Percentiles rank a stretch among this genome's conserved stretches.
Evolutionary conservation across 2,113 vertebrate genomes (phyloP).

Genomic region (Heteronetta atricapilla): DNA sequence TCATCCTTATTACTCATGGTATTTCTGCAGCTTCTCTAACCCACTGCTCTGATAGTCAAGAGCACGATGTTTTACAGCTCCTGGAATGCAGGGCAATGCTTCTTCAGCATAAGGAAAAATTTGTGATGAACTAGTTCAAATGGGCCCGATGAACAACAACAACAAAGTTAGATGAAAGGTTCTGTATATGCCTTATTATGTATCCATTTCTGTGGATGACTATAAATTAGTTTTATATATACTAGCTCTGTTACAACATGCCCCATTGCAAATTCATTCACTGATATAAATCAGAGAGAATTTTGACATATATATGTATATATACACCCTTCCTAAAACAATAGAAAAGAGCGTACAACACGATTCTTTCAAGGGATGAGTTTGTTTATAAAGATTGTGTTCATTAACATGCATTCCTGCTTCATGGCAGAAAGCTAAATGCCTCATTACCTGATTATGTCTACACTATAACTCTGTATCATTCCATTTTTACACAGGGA

Average conservation of each 20-base stretch:
- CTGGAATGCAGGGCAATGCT: not conserved
- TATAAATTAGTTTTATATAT: not conserved
- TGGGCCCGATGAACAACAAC: not conserved
- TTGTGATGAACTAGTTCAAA: not conserved
- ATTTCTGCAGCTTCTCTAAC: not conserved
- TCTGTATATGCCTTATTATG: not conserved
- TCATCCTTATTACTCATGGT: not conserved
- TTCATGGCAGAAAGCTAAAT: conserved; percentile 1
- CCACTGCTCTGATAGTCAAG: not conserved
- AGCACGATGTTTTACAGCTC: not conserved
- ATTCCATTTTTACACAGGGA: conserved; percentile 20
- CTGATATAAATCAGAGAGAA: not conserved
- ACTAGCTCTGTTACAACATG: not conserved
- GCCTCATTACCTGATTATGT: not conserved
- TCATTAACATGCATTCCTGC: not conserved
- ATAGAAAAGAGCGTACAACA: not conserved
- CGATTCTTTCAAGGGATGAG: not conserved
- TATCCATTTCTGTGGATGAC: not conserved
- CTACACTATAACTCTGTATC: not conserved
- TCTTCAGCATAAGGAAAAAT: not conserved
- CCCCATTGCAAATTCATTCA: not conserved
- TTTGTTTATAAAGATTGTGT: not conserved
- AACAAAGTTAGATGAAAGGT: not conserved
- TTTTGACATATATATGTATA: not conserved
- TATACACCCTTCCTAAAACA: not conserved